Evolutionary conservation across 2,888 invertebrate genomes (phyloP), one percentile per base, ranked within the genome.

Genomic region (Abrostola tripartita): DNA sequence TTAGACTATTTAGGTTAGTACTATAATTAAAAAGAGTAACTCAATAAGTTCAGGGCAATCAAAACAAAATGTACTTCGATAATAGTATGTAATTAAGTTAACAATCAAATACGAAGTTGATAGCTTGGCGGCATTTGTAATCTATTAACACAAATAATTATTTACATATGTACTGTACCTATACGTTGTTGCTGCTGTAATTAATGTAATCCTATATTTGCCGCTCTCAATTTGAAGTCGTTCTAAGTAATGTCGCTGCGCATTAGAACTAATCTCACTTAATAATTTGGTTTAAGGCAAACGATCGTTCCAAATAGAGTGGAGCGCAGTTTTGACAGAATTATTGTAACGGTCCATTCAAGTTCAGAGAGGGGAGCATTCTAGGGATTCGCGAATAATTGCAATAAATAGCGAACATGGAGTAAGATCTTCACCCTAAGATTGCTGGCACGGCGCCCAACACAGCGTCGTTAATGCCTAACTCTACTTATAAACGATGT

Each of bases 321-420:
- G 11, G 37, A 44, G 55, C 37, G 47, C 58, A 69, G 65, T 61
- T 76, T 64, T 65, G 73, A 74, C 74, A 69, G 68, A 71, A 72
- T 77, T 76, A 73, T 71, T 68, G 65, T 68, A 64, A 68, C 76
- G 76, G 80, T 79, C 78, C 80, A 84, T 85, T 82, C 77, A 74
- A 76, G 76, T 80, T 78, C 70, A 74, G 75, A 74, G 74, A 51
- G 68, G 78, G 72, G 70, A 81, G 62, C 68, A 71, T 76, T 83
- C 74, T 75, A 74, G 78, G 76, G 83, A 86, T 85, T 82, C 85
- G 77, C 82, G 81, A 88, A 89, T 89, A 86, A 89, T 90, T 88
- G 86, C 85, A 88, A 88, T 87, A 87, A 88, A 90, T 84, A 85
- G 80, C 71, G 78, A 79, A 82, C 81, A 78, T 78, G 71, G 79